These are phyloP conservation scores for Gordius sp. DNA, from an alignment of 2,888 invertebrate species.

Conservation along the genomic window DNA sequence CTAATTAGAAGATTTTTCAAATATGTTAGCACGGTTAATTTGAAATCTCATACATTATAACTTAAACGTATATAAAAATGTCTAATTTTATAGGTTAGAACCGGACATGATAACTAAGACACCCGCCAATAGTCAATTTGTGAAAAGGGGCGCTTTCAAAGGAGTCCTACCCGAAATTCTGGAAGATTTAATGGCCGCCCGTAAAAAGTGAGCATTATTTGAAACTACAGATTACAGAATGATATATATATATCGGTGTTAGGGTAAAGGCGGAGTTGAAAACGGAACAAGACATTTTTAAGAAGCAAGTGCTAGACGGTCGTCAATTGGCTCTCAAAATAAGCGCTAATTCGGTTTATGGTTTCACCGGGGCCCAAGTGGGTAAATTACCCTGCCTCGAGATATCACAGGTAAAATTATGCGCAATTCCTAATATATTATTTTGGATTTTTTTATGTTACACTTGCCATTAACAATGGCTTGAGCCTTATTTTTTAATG, in stretches of 20 bases:
- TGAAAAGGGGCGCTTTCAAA: conserved; percentile 53
- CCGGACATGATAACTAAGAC: conserved; percentile 41
- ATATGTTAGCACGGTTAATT: too few relatives aligned
- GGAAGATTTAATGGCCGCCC: conserved; percentile 57
- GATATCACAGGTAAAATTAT: conserved; percentile 60
- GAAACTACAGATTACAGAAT: neutral
- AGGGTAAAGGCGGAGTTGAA: conserved; percentile 67
- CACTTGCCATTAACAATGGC: too few relatives aligned
- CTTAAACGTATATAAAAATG: too few relatives aligned
- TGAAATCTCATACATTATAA: too few relatives aligned
- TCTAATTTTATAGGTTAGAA: too few relatives aligned
- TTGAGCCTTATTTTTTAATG: too few relatives aligned
- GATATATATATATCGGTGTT: neutral
- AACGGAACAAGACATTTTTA: conserved; percentile 64
- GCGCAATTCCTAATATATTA: too few relatives aligned
- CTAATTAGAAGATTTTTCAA: too few relatives aligned
- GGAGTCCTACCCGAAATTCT: conserved; percentile 83
- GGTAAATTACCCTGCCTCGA: conserved; percentile 80
- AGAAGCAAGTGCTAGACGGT: conserved; percentile 72
- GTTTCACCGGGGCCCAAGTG: conserved; percentile 93
- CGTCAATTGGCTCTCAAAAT: conserved; percentile 87
- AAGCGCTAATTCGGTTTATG: conserved; percentile 95
- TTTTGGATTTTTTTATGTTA: too few relatives aligned
- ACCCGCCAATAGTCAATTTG: conserved; percentile 66
- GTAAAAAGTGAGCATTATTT: conserved; percentile 39